These are phyloP conservation scores for Lepus europaeus DNA, from an alignment of 2,113 vertebrate genomes.

Conservation along the genomic window DNA sequence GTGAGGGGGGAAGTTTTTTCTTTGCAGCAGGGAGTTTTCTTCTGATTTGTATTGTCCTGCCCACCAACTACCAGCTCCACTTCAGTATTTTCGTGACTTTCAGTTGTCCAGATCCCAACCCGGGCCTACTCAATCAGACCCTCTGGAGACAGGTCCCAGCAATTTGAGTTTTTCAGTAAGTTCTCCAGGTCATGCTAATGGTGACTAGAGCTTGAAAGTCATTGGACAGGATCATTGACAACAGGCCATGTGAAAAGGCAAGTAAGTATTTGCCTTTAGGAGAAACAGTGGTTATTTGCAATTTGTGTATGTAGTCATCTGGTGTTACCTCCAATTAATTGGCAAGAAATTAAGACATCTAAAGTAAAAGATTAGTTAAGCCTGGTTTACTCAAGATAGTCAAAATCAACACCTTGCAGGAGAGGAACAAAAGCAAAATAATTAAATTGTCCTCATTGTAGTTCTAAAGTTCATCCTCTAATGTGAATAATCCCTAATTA, in stretches of 20 bases:
- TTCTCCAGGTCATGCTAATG: background rate
- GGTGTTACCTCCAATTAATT: conserved; percentile 11
- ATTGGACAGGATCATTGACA: background rate
- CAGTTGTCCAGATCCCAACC: background rate
- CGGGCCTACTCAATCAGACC: background rate
- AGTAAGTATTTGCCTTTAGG: background rate
- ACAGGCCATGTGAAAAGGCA: background rate
- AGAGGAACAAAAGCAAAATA: background rate
- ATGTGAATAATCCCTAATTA: background rate
- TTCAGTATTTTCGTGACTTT: background rate
- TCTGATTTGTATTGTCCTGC: conserved; percentile 18
- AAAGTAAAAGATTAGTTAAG: background rate
- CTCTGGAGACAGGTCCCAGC: background rate
- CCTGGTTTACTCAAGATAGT: background rate
- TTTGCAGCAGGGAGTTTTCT: background rate
- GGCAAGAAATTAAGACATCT: conserved; percentile 21
- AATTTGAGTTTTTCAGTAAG: background rate
- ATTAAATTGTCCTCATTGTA: background rate
- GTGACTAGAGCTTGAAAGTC: background rate
- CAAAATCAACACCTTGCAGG: background rate
- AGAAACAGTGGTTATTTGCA: background rate
- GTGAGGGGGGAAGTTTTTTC: background rate
- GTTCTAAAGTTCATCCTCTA: background rate
- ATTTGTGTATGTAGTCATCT: background rate
- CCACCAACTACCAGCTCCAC: background rate